These are phyloP conservation scores for Oscheius sp. DNA, from an alignment of 2,888 invertebrate species.

Conservation along the genomic window DNA sequence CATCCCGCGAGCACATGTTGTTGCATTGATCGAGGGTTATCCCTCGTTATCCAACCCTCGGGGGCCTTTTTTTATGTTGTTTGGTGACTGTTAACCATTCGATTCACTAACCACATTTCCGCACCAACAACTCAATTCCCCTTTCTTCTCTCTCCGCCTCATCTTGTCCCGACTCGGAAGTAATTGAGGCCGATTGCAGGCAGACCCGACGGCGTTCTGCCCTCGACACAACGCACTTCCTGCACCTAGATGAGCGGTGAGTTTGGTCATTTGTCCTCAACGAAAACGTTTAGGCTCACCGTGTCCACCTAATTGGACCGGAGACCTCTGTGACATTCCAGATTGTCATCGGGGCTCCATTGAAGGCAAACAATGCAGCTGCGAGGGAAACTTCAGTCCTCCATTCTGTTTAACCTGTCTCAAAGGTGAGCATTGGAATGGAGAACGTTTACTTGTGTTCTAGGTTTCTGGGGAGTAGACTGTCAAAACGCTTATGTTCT, in stretches of 20 bases:
- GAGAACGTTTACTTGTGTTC: background rate
- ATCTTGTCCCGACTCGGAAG: constrained; percentile 13
- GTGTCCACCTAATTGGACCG: constrained; percentile 24
- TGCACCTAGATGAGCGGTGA: constrained; percentile 13
- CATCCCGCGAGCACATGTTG: constrained; percentile 21
- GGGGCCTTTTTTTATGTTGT: background rate
- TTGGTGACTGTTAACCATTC: constrained; percentile 10
- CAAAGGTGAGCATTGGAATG: constrained; percentile 6
- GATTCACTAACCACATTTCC: constrained; percentile 16
- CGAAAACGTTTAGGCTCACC: constrained; percentile 2
- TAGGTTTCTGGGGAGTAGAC: constrained; percentile 25
- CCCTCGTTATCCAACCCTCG: constrained; percentile 27
- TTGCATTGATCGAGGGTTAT: constrained; percentile 32
- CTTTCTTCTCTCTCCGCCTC: constrained; percentile 18
- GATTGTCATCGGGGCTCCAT: constrained; percentile 2
- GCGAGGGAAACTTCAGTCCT: constrained; percentile 18
- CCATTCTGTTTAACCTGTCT: constrained; percentile 22
- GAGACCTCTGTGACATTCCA: constrained; percentile 19
- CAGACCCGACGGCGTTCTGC: constrained; percentile 2
- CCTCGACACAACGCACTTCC: background rate
- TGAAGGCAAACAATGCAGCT: constrained; percentile 25
- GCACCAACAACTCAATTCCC: constrained; percentile 21
- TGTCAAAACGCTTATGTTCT: background rate
- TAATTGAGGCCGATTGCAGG: constrained; percentile 34
- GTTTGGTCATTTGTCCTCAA: background rate